Evolutionary conservation across 2,888 invertebrate species (phyloP).

Genomic region (Amorpha juglandis): DNA sequence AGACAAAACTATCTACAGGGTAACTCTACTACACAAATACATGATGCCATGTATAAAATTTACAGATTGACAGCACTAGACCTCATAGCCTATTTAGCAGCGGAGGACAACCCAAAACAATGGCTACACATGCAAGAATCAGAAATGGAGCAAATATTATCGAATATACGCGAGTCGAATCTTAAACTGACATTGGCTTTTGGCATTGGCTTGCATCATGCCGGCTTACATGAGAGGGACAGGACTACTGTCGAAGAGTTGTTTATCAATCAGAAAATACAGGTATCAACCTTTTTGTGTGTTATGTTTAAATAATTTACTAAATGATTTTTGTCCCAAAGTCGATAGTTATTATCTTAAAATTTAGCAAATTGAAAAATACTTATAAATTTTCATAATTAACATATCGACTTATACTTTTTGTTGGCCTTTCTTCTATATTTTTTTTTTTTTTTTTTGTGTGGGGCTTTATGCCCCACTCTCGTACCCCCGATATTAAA

Average conservation of each 20-base stretch:
- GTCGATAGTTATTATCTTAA: not conserved
- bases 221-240: slow-evolving; percentile 97
- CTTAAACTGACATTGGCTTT: slow-evolving; percentile 96
- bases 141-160: slow-evolving; percentile 92
- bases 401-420: too few relatives aligned
- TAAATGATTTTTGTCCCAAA: not conserved
- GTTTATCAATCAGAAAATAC: slow-evolving; percentile 97
- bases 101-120: slow-evolving; percentile 96
- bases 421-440: too few relatives aligned
- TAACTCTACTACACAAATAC: too few relatives aligned
- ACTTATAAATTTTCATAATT: too few relatives aligned
- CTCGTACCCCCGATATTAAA: too few relatives aligned
- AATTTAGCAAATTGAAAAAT: not conserved
- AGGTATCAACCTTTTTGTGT: slow-evolving; percentile 80
- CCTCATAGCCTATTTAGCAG: slow-evolving; percentile 94
- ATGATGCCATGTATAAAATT: not conserved
- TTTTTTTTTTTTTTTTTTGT: too few relatives aligned
- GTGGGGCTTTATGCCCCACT: too few relatives aligned
- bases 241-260: slow-evolving; percentile 96
- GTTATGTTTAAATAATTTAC: not conserved
- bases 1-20: too few relatives aligned
- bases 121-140: slow-evolving; percentile 95
- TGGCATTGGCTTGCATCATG: slow-evolving; percentile 99
- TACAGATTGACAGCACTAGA: slow-evolving; percentile 96
- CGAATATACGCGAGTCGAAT: slow-evolving; percentile 92